Percentiles rank a stretch among this genome's conserved stretches.
Evolutionary conservation across 2,113 vertebrate genomes (phyloP).

Genomic region (Morone chrysops): DNA sequence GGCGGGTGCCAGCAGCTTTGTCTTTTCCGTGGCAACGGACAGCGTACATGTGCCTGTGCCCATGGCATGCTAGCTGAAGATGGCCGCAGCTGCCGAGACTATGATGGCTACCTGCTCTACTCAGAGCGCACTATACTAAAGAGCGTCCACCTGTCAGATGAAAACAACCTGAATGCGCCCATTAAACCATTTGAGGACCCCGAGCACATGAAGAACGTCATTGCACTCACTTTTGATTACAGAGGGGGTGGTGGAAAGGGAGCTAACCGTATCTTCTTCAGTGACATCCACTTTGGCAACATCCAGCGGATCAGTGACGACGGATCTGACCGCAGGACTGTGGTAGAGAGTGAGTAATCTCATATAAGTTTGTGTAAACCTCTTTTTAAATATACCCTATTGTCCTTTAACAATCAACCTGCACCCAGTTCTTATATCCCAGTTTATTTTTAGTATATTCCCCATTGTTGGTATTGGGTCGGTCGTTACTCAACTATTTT

Average conservation of each 20-base stretch:
- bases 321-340: constrained; percentile 90
- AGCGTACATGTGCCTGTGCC: constrained; percentile 92
- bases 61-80: constrained; percentile 94
- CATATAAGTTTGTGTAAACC: not conserved
- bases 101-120: constrained; percentile 96
- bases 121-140: constrained; percentile 97
- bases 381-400: not conserved
- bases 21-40: constrained; percentile 87
- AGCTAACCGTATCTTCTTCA: constrained; percentile 96
- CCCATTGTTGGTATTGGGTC: not conserved
- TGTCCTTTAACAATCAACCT: too few relatives aligned
- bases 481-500: not conserved
- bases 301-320: constrained; percentile 98
- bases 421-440: too few relatives aligned
- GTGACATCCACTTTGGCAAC: constrained; percentile 98
- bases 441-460: too few relatives aligned
- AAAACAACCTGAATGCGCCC: constrained; percentile 95
- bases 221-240: constrained; percentile 95
- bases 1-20: constrained; percentile 96
- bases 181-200: constrained; percentile 96
- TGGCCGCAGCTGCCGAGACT: constrained; percentile 89
- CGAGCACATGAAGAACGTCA: constrained; percentile 98
- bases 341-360: constrained; percentile 94
- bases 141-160: constrained; percentile 96
- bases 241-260: constrained; percentile 88